These are phyloP conservation scores for Drosophila murphyi DNA, from an alignment of 1,140 invertebrate genomes.

Conservation along the genomic window DNA sequence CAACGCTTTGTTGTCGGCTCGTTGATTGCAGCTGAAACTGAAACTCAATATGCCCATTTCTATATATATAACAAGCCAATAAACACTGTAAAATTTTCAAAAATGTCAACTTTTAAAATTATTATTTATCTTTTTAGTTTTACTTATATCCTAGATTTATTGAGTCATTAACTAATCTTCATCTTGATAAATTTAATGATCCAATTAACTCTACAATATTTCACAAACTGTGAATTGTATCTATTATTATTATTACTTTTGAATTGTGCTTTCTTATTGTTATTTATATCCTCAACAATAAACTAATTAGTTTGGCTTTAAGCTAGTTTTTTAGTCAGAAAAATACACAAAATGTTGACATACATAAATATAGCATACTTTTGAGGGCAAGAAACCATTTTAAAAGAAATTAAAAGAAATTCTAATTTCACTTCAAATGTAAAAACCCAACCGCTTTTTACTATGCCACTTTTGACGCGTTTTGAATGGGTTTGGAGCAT, in stretches of 20 bases:
- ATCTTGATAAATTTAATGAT: too few relatives aligned
- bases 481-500: not conserved
- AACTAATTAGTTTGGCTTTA: too few relatives aligned
- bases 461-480: too few relatives aligned
- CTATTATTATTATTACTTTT: too few relatives aligned
- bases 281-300: too few relatives aligned
- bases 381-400: not conserved
- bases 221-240: too few relatives aligned
- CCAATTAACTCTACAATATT: too few relatives aligned
- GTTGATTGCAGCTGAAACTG: conserved; percentile 5
- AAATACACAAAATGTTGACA: not conserved
- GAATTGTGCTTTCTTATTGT: too few relatives aligned
- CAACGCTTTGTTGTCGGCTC: conserved; percentile 9
- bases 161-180: not conserved
- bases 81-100: not conserved
- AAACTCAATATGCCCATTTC: conserved; percentile 1
- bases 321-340: not conserved
- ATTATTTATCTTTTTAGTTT: not conserved
- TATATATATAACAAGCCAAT: not conserved
- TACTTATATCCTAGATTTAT: not conserved
- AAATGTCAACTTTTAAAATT: not conserved
- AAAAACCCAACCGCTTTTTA: too few relatives aligned
- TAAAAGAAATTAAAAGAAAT: too few relatives aligned
- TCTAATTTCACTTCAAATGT: too few relatives aligned
- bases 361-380: not conserved